These are phyloP conservation scores for Macaria liturata DNA, from an alignment of 2,888 invertebrate species.

Conservation along the genomic window DNA sequence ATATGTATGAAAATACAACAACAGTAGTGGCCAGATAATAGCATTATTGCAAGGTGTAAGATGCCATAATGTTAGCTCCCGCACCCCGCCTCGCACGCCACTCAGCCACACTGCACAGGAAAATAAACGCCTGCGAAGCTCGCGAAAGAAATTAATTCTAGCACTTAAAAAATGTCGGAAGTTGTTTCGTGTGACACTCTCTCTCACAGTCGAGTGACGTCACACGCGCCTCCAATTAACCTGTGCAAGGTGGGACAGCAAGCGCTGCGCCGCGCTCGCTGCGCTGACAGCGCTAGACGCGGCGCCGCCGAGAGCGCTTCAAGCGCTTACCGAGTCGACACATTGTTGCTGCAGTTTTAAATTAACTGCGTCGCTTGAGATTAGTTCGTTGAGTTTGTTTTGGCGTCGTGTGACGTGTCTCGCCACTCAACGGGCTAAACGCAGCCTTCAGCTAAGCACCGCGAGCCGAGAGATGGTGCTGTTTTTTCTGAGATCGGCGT, in stretches of 20 bases:
- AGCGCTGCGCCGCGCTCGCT: slow-evolving; percentile 7
- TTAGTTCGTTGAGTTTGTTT: slow-evolving; percentile 10
- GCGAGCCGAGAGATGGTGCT: no score
- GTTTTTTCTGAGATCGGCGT: no score
- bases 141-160: slow-evolving; percentile 1
- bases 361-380: slow-evolving; percentile 13
- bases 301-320: slow-evolving; percentile 23
- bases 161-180: slow-evolving; percentile 8
- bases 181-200: slow-evolving; percentile 15
- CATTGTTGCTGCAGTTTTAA: slow-evolving; percentile 16
- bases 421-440: not conserved
- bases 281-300: slow-evolving; percentile 12
- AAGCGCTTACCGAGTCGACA: slow-evolving; percentile 19
- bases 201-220: slow-evolving; percentile 15
- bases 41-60: no score
- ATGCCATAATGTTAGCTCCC: not conserved
- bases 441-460: no score
- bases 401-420: not conserved
- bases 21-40: no score
- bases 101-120: not conserved
- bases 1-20: no score
- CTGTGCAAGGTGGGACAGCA: slow-evolving; percentile 7
- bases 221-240: slow-evolving; percentile 17
- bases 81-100: not conserved
- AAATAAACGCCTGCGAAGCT: not conserved